Evolutionary conservation across 2,113 vertebrate species (phyloP).

Genomic region (Nothobranchius kuhntae): DNA sequence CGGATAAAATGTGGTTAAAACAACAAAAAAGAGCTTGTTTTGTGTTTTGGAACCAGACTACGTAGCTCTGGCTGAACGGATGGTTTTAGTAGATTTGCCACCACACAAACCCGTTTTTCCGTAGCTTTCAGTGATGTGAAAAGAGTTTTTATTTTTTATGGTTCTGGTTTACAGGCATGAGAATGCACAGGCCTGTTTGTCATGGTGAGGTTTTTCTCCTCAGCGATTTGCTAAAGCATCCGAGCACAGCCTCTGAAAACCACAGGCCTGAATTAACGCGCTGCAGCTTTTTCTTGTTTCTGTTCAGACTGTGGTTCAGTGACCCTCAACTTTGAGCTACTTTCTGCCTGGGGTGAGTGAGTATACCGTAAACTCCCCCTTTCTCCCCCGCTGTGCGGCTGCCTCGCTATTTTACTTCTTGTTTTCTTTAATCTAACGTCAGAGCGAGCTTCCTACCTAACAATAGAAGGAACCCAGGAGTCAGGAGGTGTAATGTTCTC

Average conservation of each 20-base stretch:
- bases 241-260: slow-evolving; percentile 10
- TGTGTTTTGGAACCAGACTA: too few relatives aligned
- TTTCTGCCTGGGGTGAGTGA: slow-evolving; percentile 39
- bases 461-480: slow-evolving; percentile 74
- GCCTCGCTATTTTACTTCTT: slow-evolving; percentile 38
- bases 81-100: too few relatives aligned
- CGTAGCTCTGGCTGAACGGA: too few relatives aligned
- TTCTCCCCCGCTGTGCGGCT: neutral
- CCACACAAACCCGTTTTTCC: too few relatives aligned
- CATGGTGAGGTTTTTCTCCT: too few relatives aligned
- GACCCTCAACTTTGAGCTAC: slow-evolving; percentile 67
- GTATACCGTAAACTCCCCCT: slow-evolving; percentile 18
- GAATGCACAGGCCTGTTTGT: too few relatives aligned
- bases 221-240: neutral
- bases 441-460: slow-evolving; percentile 62
- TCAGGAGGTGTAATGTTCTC: slow-evolving; percentile 58
- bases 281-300: slow-evolving; percentile 25
- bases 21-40: too few relatives aligned
- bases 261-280: slow-evolving; percentile 56
- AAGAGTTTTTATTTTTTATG: too few relatives aligned
- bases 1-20: too few relatives aligned
- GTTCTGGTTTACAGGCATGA: too few relatives aligned
- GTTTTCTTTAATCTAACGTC: slow-evolving; percentile 38
- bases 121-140: too few relatives aligned
- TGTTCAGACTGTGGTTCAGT: slow-evolving; percentile 7